A percentile compares a stretch with the other conserved stretches of the same genome.
phyloP scores from a whole-genome alignment of 2,113 vertebrate genomes.

The Strix aluco region DNA sequence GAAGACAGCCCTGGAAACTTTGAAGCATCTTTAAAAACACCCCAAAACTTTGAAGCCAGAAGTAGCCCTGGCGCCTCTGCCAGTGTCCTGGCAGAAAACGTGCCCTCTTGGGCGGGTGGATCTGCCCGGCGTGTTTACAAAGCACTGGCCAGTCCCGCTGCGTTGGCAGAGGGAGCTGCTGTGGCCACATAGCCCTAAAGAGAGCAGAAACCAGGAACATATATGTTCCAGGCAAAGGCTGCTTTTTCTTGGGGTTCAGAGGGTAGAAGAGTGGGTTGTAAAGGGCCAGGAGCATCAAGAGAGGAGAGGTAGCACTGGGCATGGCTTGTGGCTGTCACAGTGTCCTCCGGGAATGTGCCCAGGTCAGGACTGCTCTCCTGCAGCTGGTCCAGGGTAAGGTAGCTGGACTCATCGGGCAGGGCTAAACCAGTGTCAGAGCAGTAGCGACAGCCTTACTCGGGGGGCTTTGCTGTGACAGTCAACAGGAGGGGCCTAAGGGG shows the following conservation, averaged over 20 bases:
- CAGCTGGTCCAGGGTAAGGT: neutral
- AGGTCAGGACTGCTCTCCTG: neutral
- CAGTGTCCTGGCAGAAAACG: neutral
- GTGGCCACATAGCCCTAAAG: neutral
- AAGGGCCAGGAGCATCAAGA: neutral
- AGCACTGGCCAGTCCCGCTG: neutral
- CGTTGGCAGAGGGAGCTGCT: neutral
- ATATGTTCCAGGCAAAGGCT: neutral
- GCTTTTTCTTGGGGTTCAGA: neutral
- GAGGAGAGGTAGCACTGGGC: neutral
- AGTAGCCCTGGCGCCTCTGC: neutral
- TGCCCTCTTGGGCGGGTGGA: neutral
- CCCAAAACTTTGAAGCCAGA: neutral
- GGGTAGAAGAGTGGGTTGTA: neutral
- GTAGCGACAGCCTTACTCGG: neutral
- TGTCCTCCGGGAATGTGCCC: neutral
- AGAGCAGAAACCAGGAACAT: neutral
- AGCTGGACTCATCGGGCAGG: neutral
- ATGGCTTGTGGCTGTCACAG: neutral
- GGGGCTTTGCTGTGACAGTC: neutral
- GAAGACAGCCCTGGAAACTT: neutral
- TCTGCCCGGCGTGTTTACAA: neutral
- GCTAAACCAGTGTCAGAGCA: neutral
- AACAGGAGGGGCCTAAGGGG: neutral
- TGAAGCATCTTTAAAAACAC: neutral